Evolutionary conservation across 2,888 invertebrate genomes (phyloP), one percentile per base, ranked within the genome.

Genomic region (Aporophyla nigra): DNA sequence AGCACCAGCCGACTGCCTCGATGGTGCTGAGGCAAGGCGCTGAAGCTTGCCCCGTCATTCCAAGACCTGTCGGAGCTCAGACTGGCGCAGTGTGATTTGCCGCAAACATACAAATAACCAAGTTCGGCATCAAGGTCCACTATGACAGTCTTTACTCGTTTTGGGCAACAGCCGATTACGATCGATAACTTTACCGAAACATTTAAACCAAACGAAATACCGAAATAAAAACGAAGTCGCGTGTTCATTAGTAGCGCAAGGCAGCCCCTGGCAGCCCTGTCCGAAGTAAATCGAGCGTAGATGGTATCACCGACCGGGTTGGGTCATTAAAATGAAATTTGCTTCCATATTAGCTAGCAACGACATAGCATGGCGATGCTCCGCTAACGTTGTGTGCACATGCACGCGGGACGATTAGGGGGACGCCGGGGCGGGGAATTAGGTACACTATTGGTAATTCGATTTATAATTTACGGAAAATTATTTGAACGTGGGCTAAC

Each of bases 321-420:
- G 87, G 93, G 94, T 94, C 95, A 95, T 95, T 95, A 95, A 95
- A 96, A 95, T 95, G 93, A 95, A 95, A 96, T 96, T 95, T 95
- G 94, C 94, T 93, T 93, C 92, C 92, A 87, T 87, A 93, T 90
- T 90, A 90, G 87, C 86, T 83, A 77, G 77, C 78, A 86, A 85
- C 78, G 86, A 84, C 76, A 83, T 87, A 84, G 86, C 85, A 83
- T 63, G 71, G 81, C 82, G 76, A 84, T 84, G 72, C 80, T 79
- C 81, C 79, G 86, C 83, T 82, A 83, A 78, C 78, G 79, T 73
- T 74, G 79, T 83, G 69, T 86, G 85, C 82, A 86, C 83, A 77
- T 86, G 81, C 78, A 84, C 62, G 62, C 46, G 46, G 49, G 14
- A 40, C 27, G 19, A 33, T 33, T 33, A 33, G 33, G 33, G 33